Base-by-base conservation (phyloP, 1,140 invertebrate genomes). In the Lordiphosa mommai region DNA sequence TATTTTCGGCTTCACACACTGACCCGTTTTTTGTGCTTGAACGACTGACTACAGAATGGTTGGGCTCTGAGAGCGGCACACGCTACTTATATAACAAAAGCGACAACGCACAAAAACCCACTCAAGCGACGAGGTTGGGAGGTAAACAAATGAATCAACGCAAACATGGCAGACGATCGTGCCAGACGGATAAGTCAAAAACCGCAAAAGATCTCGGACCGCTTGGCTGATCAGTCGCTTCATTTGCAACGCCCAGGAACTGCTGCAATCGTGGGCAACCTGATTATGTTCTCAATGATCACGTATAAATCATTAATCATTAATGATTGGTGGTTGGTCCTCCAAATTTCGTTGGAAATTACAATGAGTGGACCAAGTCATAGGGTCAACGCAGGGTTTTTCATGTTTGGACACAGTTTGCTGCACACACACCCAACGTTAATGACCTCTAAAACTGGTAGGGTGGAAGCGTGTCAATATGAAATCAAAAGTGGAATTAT, bases 11-110 rank as follows among this genome's bases (percentile, higher is more conserved):
- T 69, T 79, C 49, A 72, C 74, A 73, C 74, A 79, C 61, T 80
- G 74, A 80, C 70, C 76, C 74, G 74, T 74, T 56, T 80, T 82
- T 80, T 51, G 29, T 59, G 73, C 51, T 79, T 72, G 56, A 59
- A 46, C 68, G 58, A 30, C 51, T 41, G 29, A 47, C 58, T 46
- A 56, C 57, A 72, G 74, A 86, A 86, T 86, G 80, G 74, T 76
- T 86, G 47, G 56, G 49, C 60, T 48, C 47, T 63, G 64, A 55
- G 55, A 60, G 37, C 53, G 68, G 55, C 80, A 56, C 74, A 80
- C 82, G 74, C 80, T 86, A 64, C 82, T 86, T 86, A 86, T 86
- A 86, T 86, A 86, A 86, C 77, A 67, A 52, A 57, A 10, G 27
- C 57, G 49, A 40, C 53, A 40, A 70, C 46, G 7, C 67, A 65